phyloP scores from a whole-genome alignment of 2,797 vertebrate genomes.

The Sebastes alutus region DNA sequence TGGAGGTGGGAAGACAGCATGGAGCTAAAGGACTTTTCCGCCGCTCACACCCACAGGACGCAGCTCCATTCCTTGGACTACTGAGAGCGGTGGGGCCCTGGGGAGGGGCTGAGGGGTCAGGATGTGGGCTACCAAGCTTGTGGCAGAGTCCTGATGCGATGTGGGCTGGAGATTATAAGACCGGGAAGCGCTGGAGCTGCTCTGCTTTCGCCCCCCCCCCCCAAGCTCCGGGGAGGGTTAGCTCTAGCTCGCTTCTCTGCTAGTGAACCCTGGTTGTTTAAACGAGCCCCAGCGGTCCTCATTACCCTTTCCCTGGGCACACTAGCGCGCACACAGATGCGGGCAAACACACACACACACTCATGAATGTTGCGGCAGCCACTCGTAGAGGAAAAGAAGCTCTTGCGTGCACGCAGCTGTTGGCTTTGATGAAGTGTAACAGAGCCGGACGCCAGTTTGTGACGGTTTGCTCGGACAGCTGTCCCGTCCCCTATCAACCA shows the following conservation, averaged over 20 bases:
- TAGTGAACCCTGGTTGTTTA: constrained; percentile 77
- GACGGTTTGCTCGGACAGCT: constrained; percentile 50
- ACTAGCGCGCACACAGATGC: constrained; percentile 31
- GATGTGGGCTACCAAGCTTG: constrained; percentile 7
- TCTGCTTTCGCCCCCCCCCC: background rate
- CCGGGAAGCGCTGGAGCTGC: constrained; percentile 45
- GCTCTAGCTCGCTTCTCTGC: constrained; percentile 66
- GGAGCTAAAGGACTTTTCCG: background rate
- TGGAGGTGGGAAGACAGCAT: background rate
- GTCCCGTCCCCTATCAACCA: constrained; percentile 43
- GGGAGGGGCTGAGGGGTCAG: background rate
- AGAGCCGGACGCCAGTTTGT: constrained; percentile 40
- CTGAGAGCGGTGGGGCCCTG: background rate
- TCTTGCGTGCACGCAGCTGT: constrained; percentile 36
- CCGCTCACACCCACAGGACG: background rate
- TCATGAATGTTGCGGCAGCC: constrained; percentile 7
- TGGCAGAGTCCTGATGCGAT: constrained; percentile 26
- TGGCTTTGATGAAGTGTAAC: constrained; percentile 55
- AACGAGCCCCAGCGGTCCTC: constrained; percentile 83
- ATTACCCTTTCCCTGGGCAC: constrained; percentile 79
- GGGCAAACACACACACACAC: constrained; percentile 10
- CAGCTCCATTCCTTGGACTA: background rate
- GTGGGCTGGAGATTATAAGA: constrained; percentile 46
- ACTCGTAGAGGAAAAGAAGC: constrained; percentile 15
- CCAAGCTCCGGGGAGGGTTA: constrained; percentile 28